Base-by-base conservation (phyloP, 2,797 vertebrate genomes). In the Chiloscyllium punctatum region DNA sequence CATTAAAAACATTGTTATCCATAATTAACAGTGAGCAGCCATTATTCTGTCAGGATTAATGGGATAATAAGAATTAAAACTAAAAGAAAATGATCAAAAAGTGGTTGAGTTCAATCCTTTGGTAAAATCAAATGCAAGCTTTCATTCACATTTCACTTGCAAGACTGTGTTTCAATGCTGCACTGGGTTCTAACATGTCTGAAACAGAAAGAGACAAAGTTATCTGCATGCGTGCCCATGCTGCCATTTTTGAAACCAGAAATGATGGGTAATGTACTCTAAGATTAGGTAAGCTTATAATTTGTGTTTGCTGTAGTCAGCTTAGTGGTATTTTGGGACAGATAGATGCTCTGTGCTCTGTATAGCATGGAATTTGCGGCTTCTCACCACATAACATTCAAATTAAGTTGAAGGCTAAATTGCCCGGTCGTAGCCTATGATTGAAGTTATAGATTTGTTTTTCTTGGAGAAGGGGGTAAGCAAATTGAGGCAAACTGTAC, bases 251-350 rank as follows among this genome's bases (percentile, higher is more conserved):
- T 96, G 96, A 97, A 97, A 97, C 96, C 97, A 97, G 88, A 98
- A 97, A 97, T 97, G 68, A 96, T 96, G 96, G 96, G 68, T 96
- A 97, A 97, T 84, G 72, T 96, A 96, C 96, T 97, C 96, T 97
- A 96, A 87, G 96, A 96, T 97, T 97, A 97, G 97, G 97, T 97
- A 97, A 98, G 96, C 97, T 97, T 98, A 97, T 98, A 98, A 98
- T 98, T 98, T 98, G 97, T 97, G 97, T 97, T 97, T 97, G 97
- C 97, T 97, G 97, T 95, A 97, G 97, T 97, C 97, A 98, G 97
- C 97, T 96, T 96, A 87, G 94, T 96, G 96, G 97, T 97, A 97
- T 97, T 97, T 97, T 95, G 96, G 97, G 97, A 97, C 97, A 97
- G 97, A 97, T 97, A 97, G 97, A 96, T 97, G 42, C 96, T 96